phyloP scores from a whole-genome alignment of 2,888 invertebrate genomes.

The Drosophila mulleri region DNA sequence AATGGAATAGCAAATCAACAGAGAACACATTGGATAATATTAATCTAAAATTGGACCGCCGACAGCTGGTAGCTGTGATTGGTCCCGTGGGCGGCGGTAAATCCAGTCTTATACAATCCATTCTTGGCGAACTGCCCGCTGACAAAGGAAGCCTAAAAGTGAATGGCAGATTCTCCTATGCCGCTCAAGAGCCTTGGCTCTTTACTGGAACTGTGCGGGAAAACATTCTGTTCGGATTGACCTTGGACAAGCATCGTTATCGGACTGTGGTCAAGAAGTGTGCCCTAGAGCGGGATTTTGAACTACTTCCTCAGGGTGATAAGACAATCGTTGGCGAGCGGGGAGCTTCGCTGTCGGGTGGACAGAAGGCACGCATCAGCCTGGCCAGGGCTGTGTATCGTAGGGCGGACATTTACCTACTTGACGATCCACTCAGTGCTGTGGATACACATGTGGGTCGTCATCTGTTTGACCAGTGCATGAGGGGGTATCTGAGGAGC shows the following conservation, averaged over 20 bases:
- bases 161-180: slow-evolving; percentile 88
- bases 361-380: slow-evolving; percentile 95
- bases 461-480: slow-evolving; percentile 90
- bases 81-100: slow-evolving; percentile 91
- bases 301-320: slow-evolving; percentile 87
- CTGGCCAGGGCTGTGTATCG: slow-evolving; percentile 94
- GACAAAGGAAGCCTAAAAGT: slow-evolving; percentile 87
- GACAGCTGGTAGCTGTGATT: slow-evolving; percentile 88
- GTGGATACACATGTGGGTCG: slow-evolving; percentile 96
- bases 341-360: slow-evolving; percentile 93
- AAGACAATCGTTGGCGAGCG: slow-evolving; percentile 90
- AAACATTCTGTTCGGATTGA: slow-evolving; percentile 87
- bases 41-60: slow-evolving; percentile 87
- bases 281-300: slow-evolving; percentile 86
- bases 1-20: slow-evolving; percentile 87
- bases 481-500: slow-evolving; percentile 86
- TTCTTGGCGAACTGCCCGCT: slow-evolving; percentile 86
- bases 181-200: slow-evolving; percentile 94
- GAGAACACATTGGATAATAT: slow-evolving; percentile 89
- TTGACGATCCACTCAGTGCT: slow-evolving; percentile 96
- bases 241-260: slow-evolving; percentile 87
- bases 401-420: slow-evolving; percentile 92
- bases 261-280: slow-evolving; percentile 86
- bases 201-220: slow-evolving; percentile 89
- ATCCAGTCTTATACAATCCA: slow-evolving; percentile 86